Base-by-base conservation (phyloP, 2,888 invertebrate species). In the Cheilosia grossa region DNA sequence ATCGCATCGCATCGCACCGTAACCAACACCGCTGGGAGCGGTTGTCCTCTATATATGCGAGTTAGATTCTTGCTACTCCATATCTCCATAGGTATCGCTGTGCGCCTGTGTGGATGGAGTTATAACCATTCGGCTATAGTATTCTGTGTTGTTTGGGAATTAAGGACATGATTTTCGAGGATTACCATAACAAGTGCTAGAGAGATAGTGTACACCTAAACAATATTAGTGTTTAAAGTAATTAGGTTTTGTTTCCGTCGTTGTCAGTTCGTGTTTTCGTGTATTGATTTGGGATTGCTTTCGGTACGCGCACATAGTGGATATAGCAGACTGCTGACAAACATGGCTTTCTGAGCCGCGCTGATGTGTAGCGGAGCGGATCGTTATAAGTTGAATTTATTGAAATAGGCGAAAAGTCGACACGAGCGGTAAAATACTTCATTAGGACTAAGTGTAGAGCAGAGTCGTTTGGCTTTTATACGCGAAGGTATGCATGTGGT, bases 161-260 rank as follows among this genome's bases (percentile, higher is more conserved):
- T 85, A 81, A 85, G 81, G 85, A 85, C 81, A 85, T 81, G 85
- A 80, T 85, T 85, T 85, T 85, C 85, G 69, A 75, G 85, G 81
- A 85, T 85, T 85, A 85, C 85, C 81, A 77, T 72, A 85, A 75
- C 85, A 81, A 85, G 58, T 67, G 72, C 70, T 58, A 37, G 56
- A 80, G 70, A 85, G 66, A 85, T 75, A 85, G 75, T 58, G 80
- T 63, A 40, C 85, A 66, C 66, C 83, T 85, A 75, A 85, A 85
- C 75, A 81, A 85, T 81, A 85, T 85, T 85, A 85, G 85, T 85
- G 80, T 75, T 83, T 80, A 67, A 85, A 81, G 81, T 81, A 85
- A 85, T 85, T 85, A 75, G 85, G 75, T 81, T 81, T 81, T 81
- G 81, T 81, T 81, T 51, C 61, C 74, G 69, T 79, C 74, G 80